Conservation (phyloP, 2,888 invertebrate species). For the Pseudeuparius sepicola region DNA sequence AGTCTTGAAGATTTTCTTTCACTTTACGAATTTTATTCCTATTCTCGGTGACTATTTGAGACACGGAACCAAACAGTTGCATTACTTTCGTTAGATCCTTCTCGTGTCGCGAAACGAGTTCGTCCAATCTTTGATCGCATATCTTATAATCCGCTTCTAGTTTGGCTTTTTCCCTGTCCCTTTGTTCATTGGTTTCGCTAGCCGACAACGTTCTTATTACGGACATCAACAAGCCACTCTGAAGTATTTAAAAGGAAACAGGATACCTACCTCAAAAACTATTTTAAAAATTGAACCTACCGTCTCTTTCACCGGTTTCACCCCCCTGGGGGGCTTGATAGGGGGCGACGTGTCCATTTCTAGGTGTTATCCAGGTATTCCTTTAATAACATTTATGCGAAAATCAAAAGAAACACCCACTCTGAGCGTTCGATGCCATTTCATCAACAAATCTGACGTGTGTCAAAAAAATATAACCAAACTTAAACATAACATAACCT, state of each 20-base stretch:
- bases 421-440: no score
- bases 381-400: no score
- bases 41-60: conserved; percentile 64
- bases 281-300: conserved; percentile 40
- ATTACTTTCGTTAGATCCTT: conserved; percentile 69
- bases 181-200: conserved; percentile 86
- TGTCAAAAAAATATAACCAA: no score
- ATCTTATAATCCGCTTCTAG: conserved; percentile 88
- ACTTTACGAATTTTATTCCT: conserved; percentile 66
- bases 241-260: conserved; percentile 21
- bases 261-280: background rate
- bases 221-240: conserved; percentile 85
- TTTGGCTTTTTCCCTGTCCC: conserved; percentile 86
- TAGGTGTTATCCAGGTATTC: no score
- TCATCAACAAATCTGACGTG: no score
- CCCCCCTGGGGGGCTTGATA: conserved; percentile 76
- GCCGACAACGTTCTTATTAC: conserved; percentile 91
- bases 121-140: conserved; percentile 81
- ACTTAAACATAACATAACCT: no score
- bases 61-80: conserved; percentile 66
- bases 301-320: conserved; percentile 79
- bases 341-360: conserved; percentile 51
- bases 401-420: no score
- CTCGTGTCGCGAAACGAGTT: conserved; percentile 79
- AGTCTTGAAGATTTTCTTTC: conserved; percentile 72